Conservation (phyloP, 2,113 vertebrate species). For the Rhodinocichla rosea region DNA sequence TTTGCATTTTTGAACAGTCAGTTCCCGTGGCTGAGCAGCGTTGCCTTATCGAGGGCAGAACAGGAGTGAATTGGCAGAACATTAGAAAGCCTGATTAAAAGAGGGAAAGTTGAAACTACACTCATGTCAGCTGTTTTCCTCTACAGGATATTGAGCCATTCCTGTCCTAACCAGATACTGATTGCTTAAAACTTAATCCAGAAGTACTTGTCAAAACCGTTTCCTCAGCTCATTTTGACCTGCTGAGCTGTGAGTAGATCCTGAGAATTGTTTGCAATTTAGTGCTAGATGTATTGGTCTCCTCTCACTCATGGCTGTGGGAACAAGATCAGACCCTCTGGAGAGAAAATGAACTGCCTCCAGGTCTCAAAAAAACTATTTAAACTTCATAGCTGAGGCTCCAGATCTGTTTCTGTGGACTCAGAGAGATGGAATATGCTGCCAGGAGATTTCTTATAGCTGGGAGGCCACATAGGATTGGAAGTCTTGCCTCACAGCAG, state of each 20-base stretch:
- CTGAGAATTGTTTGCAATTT: constrained; percentile 55
- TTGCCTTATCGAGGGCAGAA: constrained; percentile 68
- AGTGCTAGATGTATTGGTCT: not conserved
- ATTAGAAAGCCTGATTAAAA: constrained; percentile 78
- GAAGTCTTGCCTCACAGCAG: not conserved
- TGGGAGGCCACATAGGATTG: not conserved
- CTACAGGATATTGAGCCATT: constrained; percentile 84
- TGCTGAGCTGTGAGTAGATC: constrained; percentile 69
- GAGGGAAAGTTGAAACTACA: constrained; percentile 75
- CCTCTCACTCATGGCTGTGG: not conserved
- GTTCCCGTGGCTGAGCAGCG: constrained; percentile 54
- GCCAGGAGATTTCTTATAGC: not conserved
- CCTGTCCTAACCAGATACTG: constrained; percentile 83
- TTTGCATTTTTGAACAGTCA: constrained; percentile 52
- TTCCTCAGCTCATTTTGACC: constrained; percentile 77
- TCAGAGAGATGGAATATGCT: not conserved
- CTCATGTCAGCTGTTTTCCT: constrained; percentile 82
- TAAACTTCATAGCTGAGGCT: not conserved
- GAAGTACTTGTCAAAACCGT: constrained; percentile 77
- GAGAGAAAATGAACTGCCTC: not conserved
- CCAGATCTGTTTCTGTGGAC: not conserved
- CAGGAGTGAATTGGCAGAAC: constrained; percentile 75
- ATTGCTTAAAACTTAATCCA: constrained; percentile 80
- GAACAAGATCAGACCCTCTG: not conserved
- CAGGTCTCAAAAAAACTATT: not conserved